A percentile compares a stretch with the other conserved stretches of the same genome.
phyloP scores from a whole-genome alignment of 2,113 vertebrate species.

The Vombatus ursinus region DNA sequence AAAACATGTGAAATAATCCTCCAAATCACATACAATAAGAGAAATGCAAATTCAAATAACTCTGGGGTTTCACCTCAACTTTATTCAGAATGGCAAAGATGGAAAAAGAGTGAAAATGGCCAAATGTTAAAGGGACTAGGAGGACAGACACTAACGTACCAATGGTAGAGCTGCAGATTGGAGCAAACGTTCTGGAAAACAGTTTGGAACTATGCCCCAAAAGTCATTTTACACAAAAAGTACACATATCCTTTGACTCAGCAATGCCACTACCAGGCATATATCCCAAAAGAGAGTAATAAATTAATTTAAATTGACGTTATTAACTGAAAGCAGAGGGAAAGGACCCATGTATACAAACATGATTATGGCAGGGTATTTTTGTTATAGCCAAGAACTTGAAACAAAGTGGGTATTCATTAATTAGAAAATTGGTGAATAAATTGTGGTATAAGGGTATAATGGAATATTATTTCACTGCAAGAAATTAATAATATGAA shows the following conservation, averaged over 20 bases:
- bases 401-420: not conserved
- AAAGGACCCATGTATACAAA: not conserved
- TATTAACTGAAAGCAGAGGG: not conserved
- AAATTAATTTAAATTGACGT: not conserved
- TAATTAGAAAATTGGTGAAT: not conserved
- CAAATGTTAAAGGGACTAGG: not conserved
- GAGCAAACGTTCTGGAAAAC: not conserved
- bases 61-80: not conserved
- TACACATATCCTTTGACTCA: not conserved
- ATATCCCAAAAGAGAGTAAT: not conserved
- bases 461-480: not conserved
- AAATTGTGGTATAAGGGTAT: not conserved
- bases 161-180: not conserved
- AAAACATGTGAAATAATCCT: no score
- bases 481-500: not conserved
- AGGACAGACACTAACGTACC: not conserved
- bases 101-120: not conserved
- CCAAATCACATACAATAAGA: not conserved
- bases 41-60: not conserved
- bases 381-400: not conserved
- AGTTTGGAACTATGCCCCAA: not conserved
- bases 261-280: not conserved
- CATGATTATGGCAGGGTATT: not conserved
- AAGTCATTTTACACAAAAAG: not conserved
- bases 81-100: not conserved